Evolutionary conservation across 2,888 invertebrate species (phyloP), one percentile per base, ranked within the genome.

Genomic region (Ectobius pallidus): DNA sequence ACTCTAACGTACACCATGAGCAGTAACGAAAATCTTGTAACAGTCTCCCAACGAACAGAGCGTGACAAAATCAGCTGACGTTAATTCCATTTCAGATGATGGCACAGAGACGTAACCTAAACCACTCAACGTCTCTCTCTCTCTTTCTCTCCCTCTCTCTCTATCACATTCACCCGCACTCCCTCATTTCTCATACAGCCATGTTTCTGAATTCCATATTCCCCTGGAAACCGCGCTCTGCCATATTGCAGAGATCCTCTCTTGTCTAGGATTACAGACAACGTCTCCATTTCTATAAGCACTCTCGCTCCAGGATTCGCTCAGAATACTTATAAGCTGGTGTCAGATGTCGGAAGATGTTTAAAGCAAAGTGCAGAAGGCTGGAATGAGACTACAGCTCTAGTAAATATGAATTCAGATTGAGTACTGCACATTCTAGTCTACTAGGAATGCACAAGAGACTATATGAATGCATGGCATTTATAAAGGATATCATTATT

Each of bases 271-370:
- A 25, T 58, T 58, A 58, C 58, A 58, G 58, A 30, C 22, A 58
- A 58, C 58, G 58, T 58, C 58, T 58, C 58, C 58, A 58, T 58
- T 58, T 58, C 58, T 58, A n/a, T 2, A 58, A 69, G 69, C 73
- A 73, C 73, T 73, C 68, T 62, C 69, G 67, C 67, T 44, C 49
- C 73, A 69, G 65, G 73, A 74, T 74, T 74, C 61, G 68, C 67
- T 58, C 49, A 34, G 71, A 74, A 74, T 73, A 73, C 46, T 46
- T 52, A 73, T 67, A 67, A 69, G 71, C 27, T 9, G 42, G 58
- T 68, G 65, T 74, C 73, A 52, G 58, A 65, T 73, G 67, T 68
- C 70, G 39, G 63, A 16, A 22, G 30, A 30, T 58, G 27, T 58
- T 58, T 58, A 58, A 58, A 58, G 58, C 58, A 58, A 58, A 58